Conservation (phyloP, 2,797 vertebrate genomes). For the Threskiornis aethiopicus region DNA sequence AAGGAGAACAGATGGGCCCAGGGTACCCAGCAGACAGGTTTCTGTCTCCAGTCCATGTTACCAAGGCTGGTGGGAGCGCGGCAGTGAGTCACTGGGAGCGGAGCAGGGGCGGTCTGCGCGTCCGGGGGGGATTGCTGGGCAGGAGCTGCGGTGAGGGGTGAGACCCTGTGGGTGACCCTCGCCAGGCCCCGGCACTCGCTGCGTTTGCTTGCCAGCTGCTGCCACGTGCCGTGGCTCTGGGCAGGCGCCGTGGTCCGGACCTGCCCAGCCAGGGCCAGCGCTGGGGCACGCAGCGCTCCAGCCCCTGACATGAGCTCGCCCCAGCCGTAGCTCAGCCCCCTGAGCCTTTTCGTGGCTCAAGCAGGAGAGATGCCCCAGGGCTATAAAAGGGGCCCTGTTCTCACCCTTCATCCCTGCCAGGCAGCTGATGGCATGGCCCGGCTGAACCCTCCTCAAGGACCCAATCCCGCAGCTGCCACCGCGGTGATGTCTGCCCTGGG, state of each 20-base stretch:
- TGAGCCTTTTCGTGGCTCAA: not conserved
- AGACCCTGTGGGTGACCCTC: accelerated
- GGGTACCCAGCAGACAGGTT: conserved; percentile 44
- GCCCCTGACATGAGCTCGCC: too few species aligned
- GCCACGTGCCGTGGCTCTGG: accelerated
- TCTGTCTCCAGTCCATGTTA: conserved; percentile 36
- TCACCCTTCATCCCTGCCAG: not conserved
- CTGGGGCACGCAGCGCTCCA: not conserved
- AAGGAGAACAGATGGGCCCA: not conserved
- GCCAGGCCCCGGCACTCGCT: accelerated
- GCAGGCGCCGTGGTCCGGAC: accelerated
- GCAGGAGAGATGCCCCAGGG: not conserved
- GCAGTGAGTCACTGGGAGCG: not conserved
- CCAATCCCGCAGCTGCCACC: not conserved
- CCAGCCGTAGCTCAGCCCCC: too few species aligned
- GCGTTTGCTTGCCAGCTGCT: accelerated
- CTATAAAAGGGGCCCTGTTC: accelerated
- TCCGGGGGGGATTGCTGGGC: accelerated
- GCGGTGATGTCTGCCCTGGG: accelerated
- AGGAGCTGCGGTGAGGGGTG: accelerated
- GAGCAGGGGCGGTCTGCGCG: not conserved
- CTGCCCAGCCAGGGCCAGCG: not conserved
- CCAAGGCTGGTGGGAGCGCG: not conserved
- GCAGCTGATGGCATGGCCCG: not conserved
- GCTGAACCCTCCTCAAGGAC: not conserved